Evolutionary conservation across 2,888 invertebrate genomes (phyloP).

Genomic region (Gryllus longicercus): DNA sequence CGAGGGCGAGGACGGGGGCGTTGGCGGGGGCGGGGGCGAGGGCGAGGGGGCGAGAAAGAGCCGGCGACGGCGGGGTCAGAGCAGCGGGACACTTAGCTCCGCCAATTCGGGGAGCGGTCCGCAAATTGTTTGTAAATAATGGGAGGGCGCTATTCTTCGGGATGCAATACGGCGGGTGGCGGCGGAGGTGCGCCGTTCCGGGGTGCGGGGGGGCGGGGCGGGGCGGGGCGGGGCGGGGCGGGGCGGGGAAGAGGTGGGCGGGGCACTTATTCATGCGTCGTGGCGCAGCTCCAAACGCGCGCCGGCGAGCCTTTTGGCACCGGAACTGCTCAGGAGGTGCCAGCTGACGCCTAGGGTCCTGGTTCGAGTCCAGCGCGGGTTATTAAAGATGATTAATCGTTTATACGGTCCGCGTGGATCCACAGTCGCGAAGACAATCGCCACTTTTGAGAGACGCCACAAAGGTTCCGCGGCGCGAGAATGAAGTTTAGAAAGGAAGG

Average conservation of each 20-base stretch:
- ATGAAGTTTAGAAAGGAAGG: no score
- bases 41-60: no score
- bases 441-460: neutral
- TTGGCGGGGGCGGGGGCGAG: no score
- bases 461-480: neutral
- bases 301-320: slow-evolving; percentile 8
- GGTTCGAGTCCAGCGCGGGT: slow-evolving; percentile 1
- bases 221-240: neutral
- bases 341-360: slow-evolving; percentile 17
- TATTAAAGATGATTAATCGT: slow-evolving; percentile 17
- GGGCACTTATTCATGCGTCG: slow-evolving; percentile 17
- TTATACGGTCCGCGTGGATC: neutral
- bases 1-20: no score
- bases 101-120: neutral
- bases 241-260: neutral
- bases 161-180: neutral
- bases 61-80: no score
- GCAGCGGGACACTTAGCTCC: no score
- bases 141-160: neutral
- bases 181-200: neutral
- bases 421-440: slow-evolving; percentile 17
- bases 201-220: neutral
- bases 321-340: slow-evolving; percentile 1
- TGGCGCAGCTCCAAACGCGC: slow-evolving; percentile 3
- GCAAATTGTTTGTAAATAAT: slow-evolving; percentile 10